Percentiles rank a stretch among this genome's conserved stretches.
phyloP scores from a whole-genome alignment of 2,113 vertebrate genomes.

The Tichodroma muraria region DNA sequence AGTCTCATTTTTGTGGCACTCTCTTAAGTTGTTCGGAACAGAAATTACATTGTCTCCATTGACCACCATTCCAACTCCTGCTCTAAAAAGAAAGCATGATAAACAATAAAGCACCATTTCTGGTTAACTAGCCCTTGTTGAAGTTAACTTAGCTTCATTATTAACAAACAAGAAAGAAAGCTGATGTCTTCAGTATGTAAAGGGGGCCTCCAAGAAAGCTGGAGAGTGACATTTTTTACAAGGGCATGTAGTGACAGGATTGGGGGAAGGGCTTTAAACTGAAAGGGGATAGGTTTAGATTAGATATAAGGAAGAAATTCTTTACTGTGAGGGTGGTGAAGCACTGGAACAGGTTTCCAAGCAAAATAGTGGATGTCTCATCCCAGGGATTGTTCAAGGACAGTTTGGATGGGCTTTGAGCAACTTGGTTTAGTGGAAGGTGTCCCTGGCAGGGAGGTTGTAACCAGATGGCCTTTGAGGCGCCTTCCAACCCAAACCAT shows the following conservation, averaged over 20 bases:
- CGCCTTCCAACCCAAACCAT: neutral
- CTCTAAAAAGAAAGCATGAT: neutral
- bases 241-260: fast-evolving
- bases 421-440: neutral
- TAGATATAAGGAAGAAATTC: neutral
- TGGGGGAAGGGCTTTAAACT: neutral
- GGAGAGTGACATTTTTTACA: neutral
- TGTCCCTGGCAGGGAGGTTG: neutral
- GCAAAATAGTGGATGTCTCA: neutral
- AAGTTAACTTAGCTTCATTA: too few species aligned
- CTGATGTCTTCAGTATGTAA: neutral
- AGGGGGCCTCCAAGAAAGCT: neutral
- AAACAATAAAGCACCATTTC: neutral
- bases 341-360: neutral
- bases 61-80: neutral
- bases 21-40: neutral
- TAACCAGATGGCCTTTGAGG: neutral
- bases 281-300: neutral
- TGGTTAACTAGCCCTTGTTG: neutral
- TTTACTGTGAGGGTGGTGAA: neutral
- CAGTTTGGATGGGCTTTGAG: neutral
- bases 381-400: neutral
- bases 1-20: neutral
- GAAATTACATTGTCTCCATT: neutral
- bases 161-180: neutral